Evolutionary conservation across 2,113 vertebrate genomes (phyloP), one percentile per base, ranked within the genome.

Genomic region (Myxocyprinus asiaticus): DNA sequence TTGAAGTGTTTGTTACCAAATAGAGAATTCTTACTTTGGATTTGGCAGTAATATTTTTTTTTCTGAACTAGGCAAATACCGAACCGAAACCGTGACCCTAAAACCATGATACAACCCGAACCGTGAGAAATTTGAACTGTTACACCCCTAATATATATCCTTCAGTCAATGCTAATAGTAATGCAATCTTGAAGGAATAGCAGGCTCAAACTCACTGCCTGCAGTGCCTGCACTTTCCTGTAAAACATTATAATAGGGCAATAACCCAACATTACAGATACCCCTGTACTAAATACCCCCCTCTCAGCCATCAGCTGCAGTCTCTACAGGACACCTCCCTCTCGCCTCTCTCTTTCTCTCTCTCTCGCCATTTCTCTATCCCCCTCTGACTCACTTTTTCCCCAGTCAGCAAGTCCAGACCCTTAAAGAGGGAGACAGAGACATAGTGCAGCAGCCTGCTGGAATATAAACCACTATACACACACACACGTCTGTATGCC

Each of bases 331-430:
- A 22, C 53, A 33, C 43, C 70, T 51, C 12, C 9, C 22, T 33
- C 22, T 33, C 22, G 22, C 22, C 22, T 33, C n/a, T n/a, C 61
- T 15, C 67, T n/a, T 43, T 42, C 78, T 55, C 22, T 14, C 48
- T 15, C 22, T 33, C 22, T 33, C 1, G 22, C 22, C 22, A 33
- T 1, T 48, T 12, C 3, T n/a, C 76, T 74, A 14, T 67, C 56
- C 55, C 64, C 6, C 71, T 70, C 56, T 77, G 66, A 83, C 78
- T 80, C 82, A 83, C 67, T 62, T 77, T 83, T 83, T 83, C 82
- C 82, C 48, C 56, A 76, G 56, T 83, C 70, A 70, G 81, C 67
- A 76, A 67, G 48, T 80, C 77, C 72, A 79, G 76, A 74, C 76
- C 76, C 76, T 82, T 78, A 78, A 78, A 82, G n/a, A 74, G 56